These are phyloP conservation scores for Nyctalus aviator DNA, from an alignment of 2,797 vertebrate species.

Conservation along the genomic window DNA sequence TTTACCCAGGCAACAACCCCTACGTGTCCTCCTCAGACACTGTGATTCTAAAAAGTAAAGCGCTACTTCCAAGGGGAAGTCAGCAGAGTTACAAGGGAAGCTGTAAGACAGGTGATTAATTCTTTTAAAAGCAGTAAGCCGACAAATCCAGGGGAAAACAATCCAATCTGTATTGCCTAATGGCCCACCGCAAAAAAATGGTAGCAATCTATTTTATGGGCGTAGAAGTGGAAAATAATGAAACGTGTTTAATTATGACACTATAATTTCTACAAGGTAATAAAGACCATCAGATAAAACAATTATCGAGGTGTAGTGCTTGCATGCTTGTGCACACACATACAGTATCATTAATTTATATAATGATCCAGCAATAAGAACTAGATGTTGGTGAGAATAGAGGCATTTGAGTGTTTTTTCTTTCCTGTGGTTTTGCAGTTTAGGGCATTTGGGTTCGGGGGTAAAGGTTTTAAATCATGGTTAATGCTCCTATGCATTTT, in stretches of 20 bases:
- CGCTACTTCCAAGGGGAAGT: background rate
- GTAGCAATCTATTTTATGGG: constrained; percentile 44
- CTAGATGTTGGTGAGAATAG: background rate
- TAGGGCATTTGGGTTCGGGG: background rate
- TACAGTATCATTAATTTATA: background rate
- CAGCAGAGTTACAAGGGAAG: constrained; percentile 45
- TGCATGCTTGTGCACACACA: background rate
- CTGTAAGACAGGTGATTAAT: constrained; percentile 53
- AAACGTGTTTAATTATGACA: constrained; percentile 66
- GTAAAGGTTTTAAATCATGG: constrained; percentile 22
- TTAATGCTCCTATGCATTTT: background rate
- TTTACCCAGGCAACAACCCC: background rate
- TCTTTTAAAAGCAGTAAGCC: constrained; percentile 62
- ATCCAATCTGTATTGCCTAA: constrained; percentile 67
- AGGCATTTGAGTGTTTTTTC: background rate
- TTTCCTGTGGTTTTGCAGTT: background rate
- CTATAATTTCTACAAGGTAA: constrained; percentile 65
- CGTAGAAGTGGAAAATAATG: constrained; percentile 63
- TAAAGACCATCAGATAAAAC: constrained; percentile 61
- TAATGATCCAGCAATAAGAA: constrained; percentile 21
- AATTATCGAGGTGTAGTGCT: constrained; percentile 2
- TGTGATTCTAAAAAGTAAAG: constrained; percentile 35
- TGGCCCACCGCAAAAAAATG: constrained; percentile 57
- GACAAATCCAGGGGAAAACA: constrained; percentile 63
- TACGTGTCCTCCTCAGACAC: background rate